Base-by-base conservation (phyloP, 92 coral and sea anemone species). In the Actinernus sp. region DNA sequence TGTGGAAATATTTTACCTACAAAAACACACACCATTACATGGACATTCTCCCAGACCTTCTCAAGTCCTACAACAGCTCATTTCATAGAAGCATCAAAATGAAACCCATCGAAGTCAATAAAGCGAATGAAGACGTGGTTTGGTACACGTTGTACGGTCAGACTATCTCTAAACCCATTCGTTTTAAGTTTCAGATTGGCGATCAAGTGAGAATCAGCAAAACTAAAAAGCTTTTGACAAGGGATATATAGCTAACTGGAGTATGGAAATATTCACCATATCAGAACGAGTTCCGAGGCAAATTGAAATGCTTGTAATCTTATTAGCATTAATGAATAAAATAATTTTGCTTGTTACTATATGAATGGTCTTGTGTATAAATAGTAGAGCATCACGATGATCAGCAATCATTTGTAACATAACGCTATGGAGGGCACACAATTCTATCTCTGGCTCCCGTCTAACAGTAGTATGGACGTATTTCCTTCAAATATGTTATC, bases 261-360 rank as follows among this genome's bases (percentile, higher is more conserved):
- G 68, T 2, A 55, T 51, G 30, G 68, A 81, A 53, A 54, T 80
- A 33, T 70, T 63, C 46, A 63, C 65, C 4, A 53, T 71, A 5
- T 40, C 65, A 47, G 58, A 63, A 29, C 73, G 62, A 44, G n/a
- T 53, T 28, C 84, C 3, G 4, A 58, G 19, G 75, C 67, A 17
- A 75, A 78, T 7, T 45, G 74, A 31, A 16, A 83, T 2, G 82
- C 74, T 29, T 83, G 47, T 52, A 26, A 66, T 33, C 73, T 75
- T 13, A 37, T 37, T 6, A n/a, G n/a, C n/a, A n/a, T n/a, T n/a
- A n/a, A n/a, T n/a, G n/a, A n/a, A n/a, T n/a, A n/a, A n/a, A n/a
- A n/a, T n/a, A n/a, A n/a, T n/a, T n/a, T n/a, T n/a, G n/a, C n/a
- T n/a, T n/a, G n/a, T n/a, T n/a, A n/a, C n/a, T n/a, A n/a, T n/a